Evolutionary conservation across 2,797 vertebrate species (phyloP), one percentile per base, ranked within the genome.

Genomic region (Sebastes taczanowskii): DNA sequence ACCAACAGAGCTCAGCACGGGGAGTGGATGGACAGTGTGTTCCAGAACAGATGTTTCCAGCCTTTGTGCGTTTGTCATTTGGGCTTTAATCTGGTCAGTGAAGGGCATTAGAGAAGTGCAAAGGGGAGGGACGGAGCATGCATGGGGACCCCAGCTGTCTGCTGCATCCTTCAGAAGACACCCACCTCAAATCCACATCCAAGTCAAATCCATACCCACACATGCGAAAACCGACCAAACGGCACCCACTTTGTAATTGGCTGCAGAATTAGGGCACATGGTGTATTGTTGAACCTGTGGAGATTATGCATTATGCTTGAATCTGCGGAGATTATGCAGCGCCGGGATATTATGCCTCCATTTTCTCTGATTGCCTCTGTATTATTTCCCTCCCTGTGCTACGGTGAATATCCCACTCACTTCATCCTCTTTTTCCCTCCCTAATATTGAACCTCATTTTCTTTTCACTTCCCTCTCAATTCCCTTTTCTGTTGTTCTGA

Each of bases 41-140:
- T 86, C 85, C 87, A 81, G 91, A 94, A 91, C 95, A 96, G 95
- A 95, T 96, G 94, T 95, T 95, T 89, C 78, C 92, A 92, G 89
- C 89, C 87, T 92, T 89, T 91, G 88, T 91, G 86, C 75, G 23
- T 88, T 94, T 87, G 93, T 93, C 94, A 91, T 95, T 90, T 89
- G 92, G 91, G 86, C 81, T 89, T 92, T 95, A 95, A 96, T 95
- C 95, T 95, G 94, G 93, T 94, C 93, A 95, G 87, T 94, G 94
- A 95, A 96, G 95, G 95, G 94, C 93, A 95, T 91, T 93, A 93
- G 93, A 93, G 92, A 77, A 89, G 87, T n/a, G 85, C 67, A 78
- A 71, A 74, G 76, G 86, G 89, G 77, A 78, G 83, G 80, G 77
- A 70, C 70, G 77, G 42, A 64, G 80, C 64, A 46, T 88, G 88